These are phyloP conservation scores for Proterorhinus semilunaris DNA, from an alignment of 2,113 vertebrate species.

Conservation along the genomic window DNA sequence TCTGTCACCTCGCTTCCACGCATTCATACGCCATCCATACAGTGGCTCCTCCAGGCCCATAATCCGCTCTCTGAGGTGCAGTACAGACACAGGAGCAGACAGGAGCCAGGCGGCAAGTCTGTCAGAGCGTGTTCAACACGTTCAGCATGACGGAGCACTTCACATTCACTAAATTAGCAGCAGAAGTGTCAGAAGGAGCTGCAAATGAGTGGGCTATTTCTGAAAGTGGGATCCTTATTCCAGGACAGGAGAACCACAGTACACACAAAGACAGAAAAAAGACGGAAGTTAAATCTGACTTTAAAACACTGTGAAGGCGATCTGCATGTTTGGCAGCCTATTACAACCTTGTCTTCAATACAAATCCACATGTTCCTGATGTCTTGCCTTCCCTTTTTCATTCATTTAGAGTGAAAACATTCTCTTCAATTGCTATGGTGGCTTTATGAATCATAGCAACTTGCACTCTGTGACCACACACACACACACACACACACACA, in stretches of 20 bases:
- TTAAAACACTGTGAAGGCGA: not conserved
- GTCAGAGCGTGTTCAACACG: conserved; percentile 67
- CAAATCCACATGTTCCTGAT: not conserved
- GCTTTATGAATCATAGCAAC: conserved; percentile 39
- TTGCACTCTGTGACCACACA: conserved; percentile 67
- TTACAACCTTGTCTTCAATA: not conserved
- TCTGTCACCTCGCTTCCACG: conserved; percentile 77
- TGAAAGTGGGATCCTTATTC: conserved; percentile 41
- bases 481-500: conserved; percentile 39
- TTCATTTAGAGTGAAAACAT: conserved; percentile 5
- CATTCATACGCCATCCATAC: conserved; percentile 76
- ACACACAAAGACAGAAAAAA: not conserved
- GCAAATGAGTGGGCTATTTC: conserved; percentile 37
- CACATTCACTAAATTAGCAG: conserved; percentile 58
- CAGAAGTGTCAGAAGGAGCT: conserved; percentile 50
- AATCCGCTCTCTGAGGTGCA: conserved; percentile 77
- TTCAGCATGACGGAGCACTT: conserved; percentile 66
- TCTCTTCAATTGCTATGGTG: conserved; percentile 14
- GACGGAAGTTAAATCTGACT: conserved; percentile 10
- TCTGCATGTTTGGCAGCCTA: conserved; percentile 1
- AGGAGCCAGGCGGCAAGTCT: conserved; percentile 65
- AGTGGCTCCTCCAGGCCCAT: conserved; percentile 76
- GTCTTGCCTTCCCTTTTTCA: not conserved
- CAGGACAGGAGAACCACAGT: conserved; percentile 29
- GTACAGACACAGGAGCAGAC: conserved; percentile 69